Conservation (phyloP, 2,888 invertebrate species). For the Drosophila siamana region DNA sequence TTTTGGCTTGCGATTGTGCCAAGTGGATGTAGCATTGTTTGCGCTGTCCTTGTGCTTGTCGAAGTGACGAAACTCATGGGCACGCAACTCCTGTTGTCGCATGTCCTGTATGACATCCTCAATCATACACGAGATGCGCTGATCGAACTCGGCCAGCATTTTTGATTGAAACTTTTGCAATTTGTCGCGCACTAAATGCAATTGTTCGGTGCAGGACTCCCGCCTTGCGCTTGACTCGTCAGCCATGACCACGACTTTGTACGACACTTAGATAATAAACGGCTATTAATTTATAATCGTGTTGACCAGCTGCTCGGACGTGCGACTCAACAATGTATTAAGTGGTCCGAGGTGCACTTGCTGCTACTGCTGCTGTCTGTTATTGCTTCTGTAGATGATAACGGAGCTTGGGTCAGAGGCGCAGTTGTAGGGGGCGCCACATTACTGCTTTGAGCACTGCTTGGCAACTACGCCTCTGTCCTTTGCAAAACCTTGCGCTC, state of each 20-base stretch:
- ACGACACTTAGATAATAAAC: neutral
- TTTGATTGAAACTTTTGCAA: slow-evolving; percentile 74
- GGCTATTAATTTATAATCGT: neutral
- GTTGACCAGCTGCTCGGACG: slow-evolving; percentile 23
- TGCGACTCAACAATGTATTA: slow-evolving; percentile 50
- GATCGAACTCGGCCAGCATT: slow-evolving; percentile 79
- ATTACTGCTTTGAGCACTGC: neutral
- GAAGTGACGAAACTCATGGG: slow-evolving; percentile 81
- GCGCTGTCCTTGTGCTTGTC: slow-evolving; percentile 31
- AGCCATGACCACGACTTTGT: slow-evolving; percentile 40
- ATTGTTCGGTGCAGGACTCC: slow-evolving; percentile 40
- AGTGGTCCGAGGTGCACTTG: slow-evolving; percentile 16
- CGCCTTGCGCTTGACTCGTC: slow-evolving; percentile 17
- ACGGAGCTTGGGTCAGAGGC: slow-evolving; percentile 42
- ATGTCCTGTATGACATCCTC: slow-evolving; percentile 83
- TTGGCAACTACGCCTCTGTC: slow-evolving; percentile 16
- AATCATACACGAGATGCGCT: slow-evolving; percentile 79
- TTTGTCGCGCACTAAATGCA: slow-evolving; percentile 68
- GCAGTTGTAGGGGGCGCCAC: slow-evolving; percentile 13
- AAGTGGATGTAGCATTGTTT: slow-evolving; percentile 36
- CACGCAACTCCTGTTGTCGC: slow-evolving; percentile 78
- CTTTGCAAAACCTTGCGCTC: slow-evolving; percentile 7
- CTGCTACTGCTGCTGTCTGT: slow-evolving; percentile 25
- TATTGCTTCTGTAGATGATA: slow-evolving; percentile 40
- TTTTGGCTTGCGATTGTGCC: slow-evolving; percentile 67